Percentiles rank a stretch among this genome's conserved stretches.
These are phyloP conservation scores for Agrochola circellaris DNA, from an alignment of 2,888 invertebrate genomes.

Conservation along the genomic window DNA sequence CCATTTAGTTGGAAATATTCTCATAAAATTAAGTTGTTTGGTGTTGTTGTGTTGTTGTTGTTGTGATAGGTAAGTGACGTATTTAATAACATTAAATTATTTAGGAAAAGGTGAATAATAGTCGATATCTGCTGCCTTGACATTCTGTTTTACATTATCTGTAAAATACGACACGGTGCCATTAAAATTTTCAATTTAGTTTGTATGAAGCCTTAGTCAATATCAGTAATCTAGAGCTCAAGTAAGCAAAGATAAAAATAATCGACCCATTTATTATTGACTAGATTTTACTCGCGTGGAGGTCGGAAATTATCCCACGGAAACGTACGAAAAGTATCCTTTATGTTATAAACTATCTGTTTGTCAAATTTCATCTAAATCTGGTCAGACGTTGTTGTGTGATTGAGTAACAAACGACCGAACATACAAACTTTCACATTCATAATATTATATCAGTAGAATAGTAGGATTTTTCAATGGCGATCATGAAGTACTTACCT, in stretches of 20 bases:
- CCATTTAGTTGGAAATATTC: constrained; percentile 10
- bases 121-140: not conserved
- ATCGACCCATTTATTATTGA: not conserved
- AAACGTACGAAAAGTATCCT: not conserved
- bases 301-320: not conserved
- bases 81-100: not conserved
- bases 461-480: not conserved
- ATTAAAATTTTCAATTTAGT: not conserved
- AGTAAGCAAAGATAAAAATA: not conserved
- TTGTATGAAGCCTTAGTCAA: not conserved
- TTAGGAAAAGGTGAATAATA: constrained; percentile 2
- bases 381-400: too few relatives aligned
- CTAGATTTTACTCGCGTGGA: not conserved
- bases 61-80: not conserved
- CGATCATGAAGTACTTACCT: not conserved
- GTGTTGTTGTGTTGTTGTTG: too few relatives aligned
- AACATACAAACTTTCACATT: too few relatives aligned
- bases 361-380: not conserved
- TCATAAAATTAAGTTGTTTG: not conserved
- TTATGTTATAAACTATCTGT: not conserved
- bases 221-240: too few relatives aligned
- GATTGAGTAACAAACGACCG: too few relatives aligned
- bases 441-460: not conserved
- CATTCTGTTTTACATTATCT: not conserved
- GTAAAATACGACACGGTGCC: not conserved